Percentiles rank a stretch among this genome's conserved stretches.
Evolutionary conservation across 2,888 invertebrate genomes (phyloP).

Genomic region (Hydraecia micacea): DNA sequence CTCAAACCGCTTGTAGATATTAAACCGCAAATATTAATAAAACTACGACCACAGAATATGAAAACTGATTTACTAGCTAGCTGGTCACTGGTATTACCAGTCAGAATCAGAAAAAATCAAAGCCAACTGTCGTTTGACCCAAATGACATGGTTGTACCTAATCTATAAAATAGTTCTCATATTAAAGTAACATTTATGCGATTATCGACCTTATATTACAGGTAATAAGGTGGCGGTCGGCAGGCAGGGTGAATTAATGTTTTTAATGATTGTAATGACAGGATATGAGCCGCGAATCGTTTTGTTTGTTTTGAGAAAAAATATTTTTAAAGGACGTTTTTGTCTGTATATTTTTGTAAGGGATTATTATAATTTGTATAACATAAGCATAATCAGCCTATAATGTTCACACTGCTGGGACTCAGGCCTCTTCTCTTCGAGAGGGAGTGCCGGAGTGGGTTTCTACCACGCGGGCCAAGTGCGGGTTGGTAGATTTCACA

Average conservation of each 20-base stretch:
- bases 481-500: too few relatives aligned
- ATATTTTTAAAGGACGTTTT: neutral
- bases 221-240: conserved; percentile 11
- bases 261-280: conserved; percentile 67
- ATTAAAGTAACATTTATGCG: conserved; percentile 43
- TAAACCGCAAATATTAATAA: conserved; percentile 43
- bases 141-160: conserved; percentile 64
- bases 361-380: too few relatives aligned
- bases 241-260: conserved; percentile 11
- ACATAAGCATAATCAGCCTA: too few relatives aligned
- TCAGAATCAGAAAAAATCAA: conserved; percentile 64
- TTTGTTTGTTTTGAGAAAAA: conserved; percentile 64
- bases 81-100: conserved; percentile 41
- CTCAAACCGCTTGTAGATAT: neutral
- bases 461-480: too few relatives aligned
- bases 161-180: conserved; percentile 48
- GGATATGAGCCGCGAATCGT: conserved; percentile 68
- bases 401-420: too few relatives aligned
- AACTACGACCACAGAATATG: conserved; percentile 39
- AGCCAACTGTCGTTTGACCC: conserved; percentile 75
- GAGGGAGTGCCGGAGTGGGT: too few relatives aligned
- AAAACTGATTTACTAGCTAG: conserved; percentile 38
- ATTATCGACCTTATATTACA: conserved; percentile 44
- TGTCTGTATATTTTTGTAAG: too few relatives aligned
- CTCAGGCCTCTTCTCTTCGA: too few relatives aligned